These are phyloP conservation scores for Pipra filicauda DNA, from an alignment of 2,113 vertebrate genomes.

Conservation along the genomic window DNA sequence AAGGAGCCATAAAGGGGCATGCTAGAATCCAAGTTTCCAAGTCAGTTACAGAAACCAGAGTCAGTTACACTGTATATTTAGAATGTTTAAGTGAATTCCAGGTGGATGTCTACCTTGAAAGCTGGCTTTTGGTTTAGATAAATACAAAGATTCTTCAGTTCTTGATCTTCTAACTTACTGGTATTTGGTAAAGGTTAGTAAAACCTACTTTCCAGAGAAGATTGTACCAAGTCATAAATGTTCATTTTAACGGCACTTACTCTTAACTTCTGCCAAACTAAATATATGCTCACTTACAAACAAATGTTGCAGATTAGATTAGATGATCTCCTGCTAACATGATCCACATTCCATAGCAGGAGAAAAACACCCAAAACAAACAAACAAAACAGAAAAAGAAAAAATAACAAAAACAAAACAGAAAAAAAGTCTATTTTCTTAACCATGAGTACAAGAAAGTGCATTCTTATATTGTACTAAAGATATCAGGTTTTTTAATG, in stretches of 20 bases:
- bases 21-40: background rate
- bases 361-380: background rate
- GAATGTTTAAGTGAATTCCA: background rate
- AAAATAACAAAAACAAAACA: background rate
- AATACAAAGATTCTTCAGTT: background rate
- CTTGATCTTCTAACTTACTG: background rate
- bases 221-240: background rate
- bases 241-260: background rate
- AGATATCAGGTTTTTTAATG: background rate
- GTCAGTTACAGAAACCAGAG: background rate
- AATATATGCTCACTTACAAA: constrained; percentile 1
- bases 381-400: background rate
- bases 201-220: background rate
- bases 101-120: background rate
- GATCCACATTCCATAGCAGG: background rate
- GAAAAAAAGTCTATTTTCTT: background rate
- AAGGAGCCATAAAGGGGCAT: background rate
- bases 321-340: background rate
- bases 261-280: constrained; percentile 28
- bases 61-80: background rate
- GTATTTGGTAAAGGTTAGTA: background rate
- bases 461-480: background rate
- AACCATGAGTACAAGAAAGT: background rate
- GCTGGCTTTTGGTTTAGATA: background rate
- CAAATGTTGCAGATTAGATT: background rate